Conservation (phyloP, 2,113 vertebrate species). For the Callopanchax toddi region DNA sequence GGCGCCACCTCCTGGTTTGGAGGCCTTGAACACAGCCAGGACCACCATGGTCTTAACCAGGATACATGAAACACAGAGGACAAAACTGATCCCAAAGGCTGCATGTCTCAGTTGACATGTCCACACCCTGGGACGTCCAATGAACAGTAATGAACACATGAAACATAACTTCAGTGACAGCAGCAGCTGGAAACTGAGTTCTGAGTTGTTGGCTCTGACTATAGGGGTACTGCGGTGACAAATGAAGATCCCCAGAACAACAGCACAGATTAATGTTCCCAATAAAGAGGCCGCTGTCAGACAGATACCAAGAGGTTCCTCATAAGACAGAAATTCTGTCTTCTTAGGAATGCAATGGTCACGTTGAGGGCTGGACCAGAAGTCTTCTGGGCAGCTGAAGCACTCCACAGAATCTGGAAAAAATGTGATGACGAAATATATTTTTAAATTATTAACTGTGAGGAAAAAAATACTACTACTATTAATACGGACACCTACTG, state of each 20-base stretch:
- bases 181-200: constrained; percentile 76
- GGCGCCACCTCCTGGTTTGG: constrained; percentile 57
- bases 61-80: constrained; percentile 48
- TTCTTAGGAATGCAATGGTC: constrained; percentile 65
- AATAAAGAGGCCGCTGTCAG: constrained; percentile 57
- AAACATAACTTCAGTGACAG: constrained; percentile 75
- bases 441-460: not conserved
- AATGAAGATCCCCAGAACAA: constrained; percentile 52
- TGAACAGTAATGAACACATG: constrained; percentile 76
- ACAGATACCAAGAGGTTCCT: constrained; percentile 65
- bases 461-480: too few species aligned
- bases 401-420: constrained; percentile 49
- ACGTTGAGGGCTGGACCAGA: constrained; percentile 64
- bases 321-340: constrained; percentile 67
- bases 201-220: constrained; percentile 75
- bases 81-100: constrained; percentile 60
- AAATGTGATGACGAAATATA: not conserved
- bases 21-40: constrained; percentile 69
- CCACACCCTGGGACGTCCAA: constrained; percentile 25
- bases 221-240: constrained; percentile 62
- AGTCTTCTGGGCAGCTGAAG: constrained; percentile 64
- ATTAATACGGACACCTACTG: constrained; percentile 59
- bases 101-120: constrained; percentile 53
- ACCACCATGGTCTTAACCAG: constrained; percentile 58
- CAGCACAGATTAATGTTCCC: constrained; percentile 53